These are phyloP conservation scores for Pelagia noctiluca DNA, from an alignment of 30 jellyfish, hydroid and myxozoan species.

Conservation along the genomic window DNA sequence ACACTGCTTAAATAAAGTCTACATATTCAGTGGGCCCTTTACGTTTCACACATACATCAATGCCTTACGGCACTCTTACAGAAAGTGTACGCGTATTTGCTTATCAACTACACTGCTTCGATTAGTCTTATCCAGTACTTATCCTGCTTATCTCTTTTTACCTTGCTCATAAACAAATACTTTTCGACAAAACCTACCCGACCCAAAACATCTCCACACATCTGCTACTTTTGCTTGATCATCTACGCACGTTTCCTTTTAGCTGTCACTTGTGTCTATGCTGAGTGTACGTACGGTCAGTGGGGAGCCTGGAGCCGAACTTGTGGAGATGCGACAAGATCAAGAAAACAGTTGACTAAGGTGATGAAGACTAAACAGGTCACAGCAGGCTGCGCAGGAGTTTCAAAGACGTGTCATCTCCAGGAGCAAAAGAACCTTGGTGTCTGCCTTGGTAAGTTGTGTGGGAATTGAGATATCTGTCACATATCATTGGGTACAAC, in stretches of 20 bases:
- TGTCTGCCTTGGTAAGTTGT: conserved; percentile 4
- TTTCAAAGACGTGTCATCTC: neutral
- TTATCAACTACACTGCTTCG: no score
- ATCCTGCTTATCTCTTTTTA: no score
- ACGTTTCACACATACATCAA: no score
- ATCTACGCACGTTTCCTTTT: neutral
- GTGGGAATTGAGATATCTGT: neutral
- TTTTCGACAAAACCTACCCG: no score
- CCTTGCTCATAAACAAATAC: no score
- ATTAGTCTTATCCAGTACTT: no score
- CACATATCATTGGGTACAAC: neutral
- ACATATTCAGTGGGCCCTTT: no score
- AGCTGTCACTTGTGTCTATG: conserved; percentile 37
- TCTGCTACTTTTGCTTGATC: no score
- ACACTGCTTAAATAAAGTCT: no score
- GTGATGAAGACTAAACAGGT: neutral
- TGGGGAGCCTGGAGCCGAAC: conserved; percentile 40
- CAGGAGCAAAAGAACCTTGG: conserved; percentile 26
- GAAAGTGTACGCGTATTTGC: no score
- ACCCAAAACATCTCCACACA: no score
- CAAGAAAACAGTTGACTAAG: neutral
- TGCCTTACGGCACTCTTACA: no score
- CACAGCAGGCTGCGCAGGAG: conserved; percentile 51
- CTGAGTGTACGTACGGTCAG: conserved; percentile 31
- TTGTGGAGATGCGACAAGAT: conserved; percentile 37